A percentile compares a stretch with the other conserved stretches of the same genome.
phyloP scores from a whole-genome alignment of 2,113 vertebrate genomes.

The Tragulus kanchil region DNA sequence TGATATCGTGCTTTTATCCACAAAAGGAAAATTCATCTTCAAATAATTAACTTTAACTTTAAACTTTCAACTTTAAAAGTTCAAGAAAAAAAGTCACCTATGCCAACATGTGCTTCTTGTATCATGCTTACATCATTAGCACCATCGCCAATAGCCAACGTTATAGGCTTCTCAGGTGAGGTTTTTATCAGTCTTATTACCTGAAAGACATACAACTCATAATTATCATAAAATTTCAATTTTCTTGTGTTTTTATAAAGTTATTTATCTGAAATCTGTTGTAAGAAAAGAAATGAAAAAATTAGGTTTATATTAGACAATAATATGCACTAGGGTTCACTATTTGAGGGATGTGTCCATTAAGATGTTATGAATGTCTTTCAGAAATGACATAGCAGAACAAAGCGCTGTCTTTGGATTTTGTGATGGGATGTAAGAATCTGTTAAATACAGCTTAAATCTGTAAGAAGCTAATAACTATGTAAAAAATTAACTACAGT shows the following conservation, averaged over 20 bases:
- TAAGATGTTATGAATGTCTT: slow-evolving; percentile 46
- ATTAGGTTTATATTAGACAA: slow-evolving; percentile 14
- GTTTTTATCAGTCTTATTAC: slow-evolving; percentile 97
- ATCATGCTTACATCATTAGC: slow-evolving; percentile 99
- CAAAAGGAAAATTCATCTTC: slow-evolving; percentile 30
- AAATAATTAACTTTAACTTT: slow-evolving; percentile 32
- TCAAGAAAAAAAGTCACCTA: slow-evolving; percentile 90
- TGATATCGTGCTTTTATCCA: slow-evolving; percentile 10
- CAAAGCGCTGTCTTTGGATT: slow-evolving; percentile 13
- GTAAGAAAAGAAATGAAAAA: neutral
- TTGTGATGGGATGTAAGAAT: slow-evolving; percentile 22
- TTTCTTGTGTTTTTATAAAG: neutral
- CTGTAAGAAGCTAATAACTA: neutral
- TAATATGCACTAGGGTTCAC: neutral
- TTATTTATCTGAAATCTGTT: slow-evolving; percentile 47
- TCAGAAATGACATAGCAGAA: slow-evolving; percentile 41
- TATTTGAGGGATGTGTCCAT: neutral
- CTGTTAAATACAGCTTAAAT: slow-evolving; percentile 29
- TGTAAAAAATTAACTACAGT: slow-evolving; percentile 17
- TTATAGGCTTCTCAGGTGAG: slow-evolving; percentile 98
- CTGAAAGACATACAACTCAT: slow-evolving; percentile 85
- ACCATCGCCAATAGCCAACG: slow-evolving; percentile 96
- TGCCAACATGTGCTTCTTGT: slow-evolving; percentile 98
- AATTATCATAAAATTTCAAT: slow-evolving; percentile 20
- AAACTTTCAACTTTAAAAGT: slow-evolving; percentile 39